Conservation (phyloP, 2,113 vertebrate genomes). For the Pogonocichla stellata region DNA sequence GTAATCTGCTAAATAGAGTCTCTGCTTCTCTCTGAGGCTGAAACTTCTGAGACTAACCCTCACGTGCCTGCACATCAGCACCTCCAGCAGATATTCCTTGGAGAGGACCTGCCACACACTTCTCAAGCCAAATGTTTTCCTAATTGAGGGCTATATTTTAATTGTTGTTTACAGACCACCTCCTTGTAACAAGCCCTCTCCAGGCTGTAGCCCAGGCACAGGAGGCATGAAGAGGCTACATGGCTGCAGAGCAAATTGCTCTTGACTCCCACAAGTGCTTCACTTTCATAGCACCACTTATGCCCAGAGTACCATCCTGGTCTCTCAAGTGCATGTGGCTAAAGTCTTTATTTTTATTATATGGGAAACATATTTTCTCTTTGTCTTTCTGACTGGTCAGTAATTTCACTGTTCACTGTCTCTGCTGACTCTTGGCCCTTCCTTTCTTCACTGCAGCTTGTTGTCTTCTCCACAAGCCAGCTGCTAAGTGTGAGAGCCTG, state of each 20-base stretch:
- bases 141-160: neutral
- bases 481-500: neutral
- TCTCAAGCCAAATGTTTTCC: neutral
- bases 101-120: neutral
- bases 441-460: neutral
- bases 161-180: conserved; percentile 29
- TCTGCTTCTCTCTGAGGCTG: neutral
- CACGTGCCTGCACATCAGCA: neutral
- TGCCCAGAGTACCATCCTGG: neutral
- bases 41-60: neutral
- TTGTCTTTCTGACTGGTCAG: neutral
- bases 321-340: neutral
- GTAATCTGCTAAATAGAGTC: neutral
- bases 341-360: neutral
- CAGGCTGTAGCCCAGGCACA: neutral
- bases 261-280: neutral
- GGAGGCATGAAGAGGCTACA: neutral
- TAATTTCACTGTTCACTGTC: neutral
- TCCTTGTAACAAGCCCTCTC: conserved; percentile 9
- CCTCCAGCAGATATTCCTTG: neutral
- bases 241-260: conserved; percentile 30
- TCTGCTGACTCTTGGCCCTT: neutral
- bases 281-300: neutral
- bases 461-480: neutral
- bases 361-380: neutral